Evolutionary conservation across 2,888 invertebrate species (phyloP), one percentile per base, ranked within the genome.

Genomic region (Monopis laevigella): DNA sequence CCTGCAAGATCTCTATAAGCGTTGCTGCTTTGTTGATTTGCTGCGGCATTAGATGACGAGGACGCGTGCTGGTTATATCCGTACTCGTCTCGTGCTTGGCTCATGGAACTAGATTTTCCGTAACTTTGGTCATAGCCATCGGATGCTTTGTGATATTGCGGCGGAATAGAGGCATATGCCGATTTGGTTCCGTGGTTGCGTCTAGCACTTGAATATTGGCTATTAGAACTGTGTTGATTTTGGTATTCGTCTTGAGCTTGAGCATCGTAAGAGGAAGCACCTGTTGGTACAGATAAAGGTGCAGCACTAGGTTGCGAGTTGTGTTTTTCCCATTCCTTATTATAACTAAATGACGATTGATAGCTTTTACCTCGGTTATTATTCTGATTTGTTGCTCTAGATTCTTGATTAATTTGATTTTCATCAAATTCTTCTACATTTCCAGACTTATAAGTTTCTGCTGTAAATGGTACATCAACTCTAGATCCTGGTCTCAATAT

Each of bases 261-360:
- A 11, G 19, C 36, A 11, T 21, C 14, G 11, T 12, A 36, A 17
- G 36, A 36, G 6, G 12, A 12, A n/a, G 21, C 19, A n/a, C 7
- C 11, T 14, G 8, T 34, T 16, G 36, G 21, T 21, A 12, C n/a
- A 21, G 54, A 43, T 27, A 56, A 35, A 38, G 58, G 47, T 16
- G 52, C 43, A 17, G 50, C 47, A 19, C 52, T 49, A 13, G 75
- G 72, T 38, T 55, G 50, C 6, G 58, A 55, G 39, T 69, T 58
- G 45, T 73, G 75, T 48, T 71, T 75, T 53, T 81, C 78, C 80
- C 78, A 80, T 59, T 72, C 56, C 48, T 80, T 81, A 27, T 53
- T 62, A 45, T 80, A 80, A 41, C 59, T 70, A 46, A 75, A 78
- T 12, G 73, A 65, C 7, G 77, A 65, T 51, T 80, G 71, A 41